Percentiles rank a stretch among this genome's conserved stretches.
Conservation (phyloP, 2,888 invertebrate species). For the Linnaemya tessellans region DNA sequence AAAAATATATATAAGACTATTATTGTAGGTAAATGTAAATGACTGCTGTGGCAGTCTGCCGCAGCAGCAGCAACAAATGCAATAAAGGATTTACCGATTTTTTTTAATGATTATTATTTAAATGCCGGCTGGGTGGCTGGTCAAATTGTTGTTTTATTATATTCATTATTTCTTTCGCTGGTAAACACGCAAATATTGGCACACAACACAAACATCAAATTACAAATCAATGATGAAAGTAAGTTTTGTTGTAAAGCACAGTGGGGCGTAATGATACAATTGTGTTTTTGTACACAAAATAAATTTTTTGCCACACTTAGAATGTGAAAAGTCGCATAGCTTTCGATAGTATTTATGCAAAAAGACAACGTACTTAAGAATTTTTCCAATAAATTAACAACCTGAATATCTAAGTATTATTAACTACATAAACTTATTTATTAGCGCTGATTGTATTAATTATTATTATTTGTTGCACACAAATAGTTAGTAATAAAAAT, state of each 20-base stretch:
- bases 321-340: too few species aligned
- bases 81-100: neutral
- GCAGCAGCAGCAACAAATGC: neutral
- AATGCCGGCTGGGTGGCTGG: constrained; percentile 21
- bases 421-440: too few species aligned
- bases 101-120: constrained; percentile 49
- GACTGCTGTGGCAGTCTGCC: neutral
- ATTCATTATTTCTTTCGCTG: constrained; percentile 15
- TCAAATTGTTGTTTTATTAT: constrained; percentile 40
- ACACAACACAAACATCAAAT: constrained; percentile 59
- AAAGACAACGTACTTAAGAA: too few species aligned
- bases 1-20: constrained; percentile 2
- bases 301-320: too few species aligned
- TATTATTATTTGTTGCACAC: too few species aligned
- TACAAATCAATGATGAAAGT: constrained; percentile 66
- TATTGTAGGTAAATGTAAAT: constrained; percentile 52
- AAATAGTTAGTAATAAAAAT: too few species aligned
- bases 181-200: constrained; percentile 59
- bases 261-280: neutral
- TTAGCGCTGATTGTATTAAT: too few species aligned
- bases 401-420: too few species aligned
- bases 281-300: too few species aligned
- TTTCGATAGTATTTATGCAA: too few species aligned
- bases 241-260: constrained; percentile 1
- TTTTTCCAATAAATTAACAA: too few species aligned